These are phyloP conservation scores for Drosophila nigromelanica DNA, from an alignment of 1,140 invertebrate species.

Conservation along the genomic window DNA sequence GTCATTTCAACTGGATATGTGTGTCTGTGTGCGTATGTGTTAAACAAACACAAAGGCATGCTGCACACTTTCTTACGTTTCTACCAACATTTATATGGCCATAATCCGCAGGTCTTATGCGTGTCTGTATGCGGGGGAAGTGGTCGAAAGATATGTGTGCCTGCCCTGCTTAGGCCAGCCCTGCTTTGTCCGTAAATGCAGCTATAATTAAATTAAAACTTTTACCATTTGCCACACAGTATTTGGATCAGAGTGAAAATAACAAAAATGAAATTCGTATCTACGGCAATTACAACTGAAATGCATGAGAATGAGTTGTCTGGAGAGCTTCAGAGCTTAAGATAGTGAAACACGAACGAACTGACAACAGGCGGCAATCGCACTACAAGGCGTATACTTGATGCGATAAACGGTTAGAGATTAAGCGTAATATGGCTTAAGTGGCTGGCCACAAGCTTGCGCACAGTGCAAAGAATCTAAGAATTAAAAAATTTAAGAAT, in stretches of 20 bases:
- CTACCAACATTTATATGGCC: conserved; percentile 71
- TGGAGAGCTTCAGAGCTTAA: conserved; percentile 14
- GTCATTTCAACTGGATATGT: conserved; percentile 48
- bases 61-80: conserved; percentile 60
- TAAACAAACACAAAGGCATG: conserved; percentile 66
- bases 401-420: conserved; percentile 66
- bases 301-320: conserved; percentile 39
- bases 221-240: conserved; percentile 51
- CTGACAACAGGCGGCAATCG: conserved; percentile 34
- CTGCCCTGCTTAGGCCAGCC: background rate
- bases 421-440: conserved; percentile 54
- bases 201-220: conserved; percentile 83
- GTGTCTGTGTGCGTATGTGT: conserved; percentile 15
- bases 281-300: conserved; percentile 50
- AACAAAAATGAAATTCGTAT: conserved; percentile 40
- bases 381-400: conserved; percentile 70
- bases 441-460: conserved; percentile 26
- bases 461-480: conserved; percentile 6
- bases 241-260: conserved; percentile 7
- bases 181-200: conserved; percentile 59
- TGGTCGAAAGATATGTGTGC: conserved; percentile 17
- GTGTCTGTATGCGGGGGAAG: conserved; percentile 21
- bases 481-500: background rate
- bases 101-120: conserved; percentile 73
- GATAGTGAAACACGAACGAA: conserved; percentile 15